Evolutionary conservation across 2,888 invertebrate species (phyloP), one percentile per base, ranked within the genome.

Genomic region (Xanthia togata): DNA sequence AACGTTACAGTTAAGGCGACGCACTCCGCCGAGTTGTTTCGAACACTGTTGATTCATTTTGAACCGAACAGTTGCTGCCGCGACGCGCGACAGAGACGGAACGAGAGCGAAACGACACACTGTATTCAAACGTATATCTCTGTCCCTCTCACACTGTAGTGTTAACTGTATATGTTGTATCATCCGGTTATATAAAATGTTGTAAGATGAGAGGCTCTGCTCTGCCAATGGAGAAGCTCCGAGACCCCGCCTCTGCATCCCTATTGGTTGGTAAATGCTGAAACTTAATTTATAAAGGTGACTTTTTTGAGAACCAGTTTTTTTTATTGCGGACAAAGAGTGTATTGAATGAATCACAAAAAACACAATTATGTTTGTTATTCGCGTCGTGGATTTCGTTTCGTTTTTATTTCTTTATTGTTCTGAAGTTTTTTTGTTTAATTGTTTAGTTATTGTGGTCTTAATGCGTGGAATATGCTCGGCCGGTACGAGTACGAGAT

Each of bases 161-260:
- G 94, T 94, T 95, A 95, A 96, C 96, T 96, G 96, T 96, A 96
- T 96, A 96, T 96, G 95, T 96, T 96, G 96, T 96, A 96, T 96
- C 96, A 96, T 94, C 93, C 93, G 94, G 96, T 95, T 96, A 96
- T 96, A 96, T 96, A 96, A 96, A 96, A 95, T 96, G 96, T 96
- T 93, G 94, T 94, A 94, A 96, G 96, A 92, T 92, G 93, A 92
- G 94, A 93, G 92, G 88, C 82, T 81, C 85, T 83, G 78, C 75
- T 76, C 89, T 77, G 81, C 96, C 96, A 96, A 96, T 96, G 83
- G 91, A 78, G 78, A 71, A 20, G 81, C 85, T 55, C 70, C 65
- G 31, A 78, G 89, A 89, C 92, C 91, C 94, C 95, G 95, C 96
- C 95, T 92, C 93, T 86, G 88, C 35, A 14, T 72, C 47, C 78